A percentile compares a stretch with the other conserved stretches of the same genome.
These are phyloP conservation scores for Pedicia rivosa DNA, from an alignment of 2,888 invertebrate genomes.

Conservation along the genomic window DNA sequence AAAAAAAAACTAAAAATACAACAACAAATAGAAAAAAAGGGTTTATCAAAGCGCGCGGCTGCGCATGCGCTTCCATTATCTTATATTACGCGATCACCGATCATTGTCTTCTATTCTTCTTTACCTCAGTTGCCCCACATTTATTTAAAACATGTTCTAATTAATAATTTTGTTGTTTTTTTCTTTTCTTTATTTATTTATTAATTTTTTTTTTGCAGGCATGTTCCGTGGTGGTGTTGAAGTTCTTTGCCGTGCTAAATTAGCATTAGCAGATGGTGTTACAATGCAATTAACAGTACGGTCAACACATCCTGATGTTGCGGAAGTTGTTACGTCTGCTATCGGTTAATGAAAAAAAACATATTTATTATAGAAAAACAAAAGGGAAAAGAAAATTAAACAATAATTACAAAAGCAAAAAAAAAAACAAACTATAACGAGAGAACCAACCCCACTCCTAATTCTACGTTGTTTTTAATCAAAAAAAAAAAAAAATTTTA, in stretches of 20 bases:
- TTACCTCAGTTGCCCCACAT: too few relatives aligned
- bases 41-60: too few relatives aligned
- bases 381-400: background rate
- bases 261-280: constrained; percentile 59
- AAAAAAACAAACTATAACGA: background rate
- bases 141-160: too few relatives aligned
- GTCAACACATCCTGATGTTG: constrained; percentile 69
- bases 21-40: too few relatives aligned
- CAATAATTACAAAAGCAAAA: background rate
- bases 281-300: constrained; percentile 88
- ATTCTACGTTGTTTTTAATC: too few relatives aligned
- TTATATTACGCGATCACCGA: too few relatives aligned
- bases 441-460: background rate
- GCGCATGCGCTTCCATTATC: too few relatives aligned
- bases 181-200: too few relatives aligned
- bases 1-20: too few relatives aligned
- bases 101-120: too few relatives aligned
- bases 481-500: background rate
- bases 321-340: constrained; percentile 72
- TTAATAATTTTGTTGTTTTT: too few relatives aligned
- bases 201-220: constrained; percentile 32
- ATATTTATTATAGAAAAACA: background rate
- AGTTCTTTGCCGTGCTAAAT: constrained; percentile 71
- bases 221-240: constrained; percentile 84
- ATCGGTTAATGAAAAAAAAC: constrained; percentile 44